Evolutionary conservation across 2,797 vertebrate species (phyloP), one percentile per base, ranked within the genome.

Genomic region (Hozukius guyotensis): DNA sequence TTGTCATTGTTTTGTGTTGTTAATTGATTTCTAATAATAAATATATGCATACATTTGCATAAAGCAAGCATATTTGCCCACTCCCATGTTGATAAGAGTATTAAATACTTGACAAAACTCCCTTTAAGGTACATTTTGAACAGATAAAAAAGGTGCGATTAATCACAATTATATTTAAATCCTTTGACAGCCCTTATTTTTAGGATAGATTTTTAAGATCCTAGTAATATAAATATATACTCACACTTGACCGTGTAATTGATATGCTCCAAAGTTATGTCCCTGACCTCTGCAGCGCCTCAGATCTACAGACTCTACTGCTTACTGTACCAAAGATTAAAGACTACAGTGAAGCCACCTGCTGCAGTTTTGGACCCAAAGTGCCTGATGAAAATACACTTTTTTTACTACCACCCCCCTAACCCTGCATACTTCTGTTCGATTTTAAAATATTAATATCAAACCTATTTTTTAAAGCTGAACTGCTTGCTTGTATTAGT

Each of bases 331-430:
- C 8, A 27, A 13, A 76, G 36, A 66, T 27, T 12, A 64, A 76
- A 77, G 68, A 57, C 18, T 29, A 6, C 1, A 2, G 5, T 57
- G 24, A n/a, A 34, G 4, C 55, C 36, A 18, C 53, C 56, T 49
- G 56, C 31, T 49, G 72, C 8, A 8, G 25, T 42, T 53, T 52
- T 52, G 8, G 12, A n/a, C 2, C 8, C 13, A 52, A 22, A 22
- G 3, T 24, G 0, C 12, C 27, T 25, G 9, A 53, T 11, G 20
- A 34, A 49, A 46, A 49, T 11, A 36, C 3, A 36, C n/a, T 34
- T 16, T 27, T 46, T 8, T n/a, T 36, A 56, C 8, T 4, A 7
- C 8, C 6, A 3, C 7, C n/a, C 0, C 0, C 10, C 24, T 8
- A 20, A 31, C 14, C 5, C 29, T 6, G 29, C 25, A 56, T 46